Evolutionary conservation across 1,140 invertebrate genomes (phyloP).

Genomic region (Palaemon carinicauda): DNA sequence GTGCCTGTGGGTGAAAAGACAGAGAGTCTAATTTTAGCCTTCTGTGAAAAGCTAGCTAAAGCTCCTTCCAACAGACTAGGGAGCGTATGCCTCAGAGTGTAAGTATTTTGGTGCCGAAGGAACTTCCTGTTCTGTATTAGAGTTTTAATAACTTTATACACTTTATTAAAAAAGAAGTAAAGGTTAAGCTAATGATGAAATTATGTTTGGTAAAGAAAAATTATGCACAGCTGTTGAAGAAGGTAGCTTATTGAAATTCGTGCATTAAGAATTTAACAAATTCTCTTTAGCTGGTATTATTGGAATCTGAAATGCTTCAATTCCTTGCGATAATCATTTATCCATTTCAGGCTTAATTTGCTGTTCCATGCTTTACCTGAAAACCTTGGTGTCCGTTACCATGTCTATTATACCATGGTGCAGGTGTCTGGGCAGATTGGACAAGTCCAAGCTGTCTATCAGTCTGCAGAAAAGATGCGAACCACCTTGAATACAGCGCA

Average conservation of each 20-base stretch:
- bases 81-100: constrained; percentile 85
- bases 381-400: constrained; percentile 83
- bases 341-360: constrained; percentile 72
- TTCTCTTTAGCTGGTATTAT: no score
- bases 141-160: no score
- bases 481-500: constrained; percentile 76
- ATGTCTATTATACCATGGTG: constrained; percentile 90
- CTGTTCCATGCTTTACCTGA: constrained; percentile 91
- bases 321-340: no score
- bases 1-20: constrained; percentile 81
- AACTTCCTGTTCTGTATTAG: not conserved
- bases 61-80: constrained; percentile 84
- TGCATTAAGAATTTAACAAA: no score
- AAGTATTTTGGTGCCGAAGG: constrained; percentile 66
- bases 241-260: no score
- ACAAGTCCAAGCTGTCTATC: constrained; percentile 71
- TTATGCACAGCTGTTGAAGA: no score
- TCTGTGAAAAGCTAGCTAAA: constrained; percentile 94
- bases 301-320: no score
- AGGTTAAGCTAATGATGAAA: no score
- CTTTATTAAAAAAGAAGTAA: no score
- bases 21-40: constrained; percentile 89
- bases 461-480: constrained; percentile 80
- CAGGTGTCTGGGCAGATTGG: constrained; percentile 87
- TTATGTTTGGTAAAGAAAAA: no score